Conservation (phyloP, 2,113 vertebrate species). For the Calidris pugnax region DNA sequence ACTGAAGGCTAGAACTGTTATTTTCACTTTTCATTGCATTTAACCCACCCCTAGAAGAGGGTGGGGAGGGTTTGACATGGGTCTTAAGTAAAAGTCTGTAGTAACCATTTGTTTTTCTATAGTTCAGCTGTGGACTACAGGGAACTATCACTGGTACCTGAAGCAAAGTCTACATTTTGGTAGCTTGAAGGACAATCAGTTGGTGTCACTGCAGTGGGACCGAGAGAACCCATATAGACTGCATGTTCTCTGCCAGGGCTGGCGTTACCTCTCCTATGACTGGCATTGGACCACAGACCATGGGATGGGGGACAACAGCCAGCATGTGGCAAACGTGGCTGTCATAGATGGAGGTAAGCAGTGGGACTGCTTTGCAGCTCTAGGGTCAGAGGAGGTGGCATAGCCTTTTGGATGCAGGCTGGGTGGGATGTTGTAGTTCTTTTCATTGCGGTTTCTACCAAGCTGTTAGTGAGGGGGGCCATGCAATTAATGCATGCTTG, state of each 20-base stretch:
- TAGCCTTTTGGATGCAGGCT: neutral
- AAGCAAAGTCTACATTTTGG: slow-evolving; percentile 92
- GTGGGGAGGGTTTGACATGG: neutral
- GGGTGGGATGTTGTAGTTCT: neutral
- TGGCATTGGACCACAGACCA: slow-evolving; percentile 90
- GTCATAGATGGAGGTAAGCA: slow-evolving; percentile 92
- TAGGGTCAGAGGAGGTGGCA: neutral
- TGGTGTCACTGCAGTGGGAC: slow-evolving; percentile 89
- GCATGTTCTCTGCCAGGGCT: slow-evolving; percentile 81
- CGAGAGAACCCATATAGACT: slow-evolving; percentile 78
- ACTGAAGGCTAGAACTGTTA: neutral
- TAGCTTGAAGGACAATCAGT: slow-evolving; percentile 61
- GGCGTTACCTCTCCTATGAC: slow-evolving; percentile 85
- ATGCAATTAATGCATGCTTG: neutral
- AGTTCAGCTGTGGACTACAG: slow-evolving; percentile 94
- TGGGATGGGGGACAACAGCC: slow-evolving; percentile 71
- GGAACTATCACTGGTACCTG: slow-evolving; percentile 98
- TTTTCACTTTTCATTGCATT: neutral
- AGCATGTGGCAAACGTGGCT: slow-evolving; percentile 84
- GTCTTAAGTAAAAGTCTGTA: neutral
- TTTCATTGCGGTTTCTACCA: neutral
- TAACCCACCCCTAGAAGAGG: neutral
- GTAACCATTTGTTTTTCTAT: neutral
- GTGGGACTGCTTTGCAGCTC: neutral
- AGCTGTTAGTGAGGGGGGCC: neutral